These are phyloP conservation scores for Orthonychiurus folsomi DNA, from an alignment of 2,888 invertebrate species.

Conservation along the genomic window DNA sequence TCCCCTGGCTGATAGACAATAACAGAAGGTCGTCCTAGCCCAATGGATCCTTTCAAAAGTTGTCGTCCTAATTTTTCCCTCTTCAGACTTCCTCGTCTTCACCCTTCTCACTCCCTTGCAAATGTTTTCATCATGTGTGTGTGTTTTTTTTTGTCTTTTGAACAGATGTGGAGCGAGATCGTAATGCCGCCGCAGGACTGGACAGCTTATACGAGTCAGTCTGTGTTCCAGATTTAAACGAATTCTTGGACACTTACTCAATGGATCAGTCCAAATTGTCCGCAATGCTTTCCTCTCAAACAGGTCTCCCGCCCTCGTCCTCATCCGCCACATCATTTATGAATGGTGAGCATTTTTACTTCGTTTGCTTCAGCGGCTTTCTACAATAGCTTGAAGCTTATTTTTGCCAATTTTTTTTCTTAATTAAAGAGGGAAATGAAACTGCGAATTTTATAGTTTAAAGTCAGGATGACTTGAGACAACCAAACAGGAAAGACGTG, in stretches of 20 bases:
- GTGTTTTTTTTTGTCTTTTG: constrained; percentile 26
- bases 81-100: neutral
- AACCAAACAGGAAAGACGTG: constrained; percentile 15
- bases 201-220: constrained; percentile 63
- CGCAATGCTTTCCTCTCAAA: constrained; percentile 43
- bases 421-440: neutral
- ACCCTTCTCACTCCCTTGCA: neutral
- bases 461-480: constrained; percentile 3
- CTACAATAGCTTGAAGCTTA: too few relatives aligned
- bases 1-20: neutral
- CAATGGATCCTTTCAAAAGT: neutral
- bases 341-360: constrained; percentile 20
- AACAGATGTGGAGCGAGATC: constrained; percentile 69
- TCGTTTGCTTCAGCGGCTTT: too few relatives aligned
- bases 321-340: constrained; percentile 24
- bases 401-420: too few relatives aligned
- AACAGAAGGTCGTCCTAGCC: neutral
- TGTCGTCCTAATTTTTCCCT: neutral
- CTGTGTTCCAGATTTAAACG: constrained; percentile 65
- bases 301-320: constrained; percentile 36
- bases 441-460: neutral
- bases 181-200: constrained; percentile 51
- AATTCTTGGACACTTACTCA: constrained; percentile 56
- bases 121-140: neutral
- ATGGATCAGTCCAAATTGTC: constrained; percentile 44